Percentiles rank a stretch among this genome's conserved stretches.
These are phyloP conservation scores for Varanus salvator DNA, from an alignment of 2,113 vertebrate genomes.

Conservation along the genomic window DNA sequence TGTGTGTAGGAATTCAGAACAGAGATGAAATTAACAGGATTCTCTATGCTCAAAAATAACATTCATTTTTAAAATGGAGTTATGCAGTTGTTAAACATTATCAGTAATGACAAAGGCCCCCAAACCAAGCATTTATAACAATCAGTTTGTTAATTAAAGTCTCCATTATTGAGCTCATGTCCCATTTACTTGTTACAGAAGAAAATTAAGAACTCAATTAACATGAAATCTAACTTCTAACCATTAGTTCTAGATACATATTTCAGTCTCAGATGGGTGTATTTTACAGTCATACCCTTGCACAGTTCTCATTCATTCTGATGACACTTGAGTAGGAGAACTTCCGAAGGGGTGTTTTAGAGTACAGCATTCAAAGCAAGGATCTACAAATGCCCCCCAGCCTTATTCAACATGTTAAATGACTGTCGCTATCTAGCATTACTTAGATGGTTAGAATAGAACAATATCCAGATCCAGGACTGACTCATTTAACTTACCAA, in stretches of 20 bases:
- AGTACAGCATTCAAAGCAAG: background rate
- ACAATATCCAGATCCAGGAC: background rate
- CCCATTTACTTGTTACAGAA: conserved; percentile 18
- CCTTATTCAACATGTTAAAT: background rate
- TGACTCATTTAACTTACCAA: background rate
- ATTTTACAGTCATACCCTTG: background rate
- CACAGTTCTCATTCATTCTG: background rate
- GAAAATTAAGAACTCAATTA: conserved; percentile 34
- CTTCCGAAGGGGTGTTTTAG: background rate
- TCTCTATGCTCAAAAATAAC: background rate
- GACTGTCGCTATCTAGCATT: background rate
- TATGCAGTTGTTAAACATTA: conserved; percentile 10
- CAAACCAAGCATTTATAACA: conserved; percentile 33
- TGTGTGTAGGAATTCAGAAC: background rate
- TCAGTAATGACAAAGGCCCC: conserved; percentile 8
- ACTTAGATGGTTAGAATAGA: background rate
- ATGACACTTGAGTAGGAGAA: background rate
- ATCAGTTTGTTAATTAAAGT: conserved; percentile 35
- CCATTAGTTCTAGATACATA: background rate
- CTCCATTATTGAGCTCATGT: conserved; percentile 20
- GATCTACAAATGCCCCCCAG: too few relatives aligned
- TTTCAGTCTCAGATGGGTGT: conserved; percentile 4
- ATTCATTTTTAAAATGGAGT: conserved; percentile 12
- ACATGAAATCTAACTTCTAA: conserved; percentile 18
- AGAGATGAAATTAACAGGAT: conserved; percentile 20